Conservation (phyloP, 2,113 vertebrate species). For the Casuarius casuarius region DNA sequence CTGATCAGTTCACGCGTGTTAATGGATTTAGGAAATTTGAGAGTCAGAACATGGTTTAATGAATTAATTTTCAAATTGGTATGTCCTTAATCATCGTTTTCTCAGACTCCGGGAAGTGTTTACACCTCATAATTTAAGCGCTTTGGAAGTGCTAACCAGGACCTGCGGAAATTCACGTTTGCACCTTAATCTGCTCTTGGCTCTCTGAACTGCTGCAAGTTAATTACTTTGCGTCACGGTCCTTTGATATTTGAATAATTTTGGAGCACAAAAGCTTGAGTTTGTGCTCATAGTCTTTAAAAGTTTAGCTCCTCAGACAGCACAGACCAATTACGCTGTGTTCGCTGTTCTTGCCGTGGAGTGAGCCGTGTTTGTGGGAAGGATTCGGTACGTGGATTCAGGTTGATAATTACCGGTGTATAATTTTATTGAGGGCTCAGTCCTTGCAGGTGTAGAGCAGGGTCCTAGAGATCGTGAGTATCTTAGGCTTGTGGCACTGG, state of each 20-base stretch:
- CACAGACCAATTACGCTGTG: neutral
- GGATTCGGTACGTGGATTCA: neutral
- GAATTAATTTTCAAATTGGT: neutral
- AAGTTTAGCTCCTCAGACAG: neutral
- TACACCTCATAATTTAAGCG: neutral
- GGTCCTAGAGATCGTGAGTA: neutral
- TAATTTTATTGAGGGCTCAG: neutral
- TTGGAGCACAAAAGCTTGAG: slow-evolving; percentile 12
- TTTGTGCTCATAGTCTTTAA: neutral
- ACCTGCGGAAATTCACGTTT: slow-evolving; percentile 18
- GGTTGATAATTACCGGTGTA: neutral
- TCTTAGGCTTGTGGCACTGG: neutral
- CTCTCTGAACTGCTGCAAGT: slow-evolving; percentile 1
- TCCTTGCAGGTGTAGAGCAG: neutral
- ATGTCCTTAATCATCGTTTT: neutral
- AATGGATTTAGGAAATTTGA: neutral
- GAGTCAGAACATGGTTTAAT: neutral
- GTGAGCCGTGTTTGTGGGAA: neutral
- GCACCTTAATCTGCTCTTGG: slow-evolving; percentile 32
- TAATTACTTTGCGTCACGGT: slow-evolving; percentile 20
- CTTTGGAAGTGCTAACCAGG: slow-evolving; percentile 25
- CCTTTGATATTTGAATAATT: slow-evolving; percentile 29
- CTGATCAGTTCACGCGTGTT: neutral
- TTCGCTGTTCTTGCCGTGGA: neutral
- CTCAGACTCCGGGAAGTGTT: neutral